phyloP scores from a whole-genome alignment of 2,888 invertebrate species.

The Heteromyza rotundicornis region DNA sequence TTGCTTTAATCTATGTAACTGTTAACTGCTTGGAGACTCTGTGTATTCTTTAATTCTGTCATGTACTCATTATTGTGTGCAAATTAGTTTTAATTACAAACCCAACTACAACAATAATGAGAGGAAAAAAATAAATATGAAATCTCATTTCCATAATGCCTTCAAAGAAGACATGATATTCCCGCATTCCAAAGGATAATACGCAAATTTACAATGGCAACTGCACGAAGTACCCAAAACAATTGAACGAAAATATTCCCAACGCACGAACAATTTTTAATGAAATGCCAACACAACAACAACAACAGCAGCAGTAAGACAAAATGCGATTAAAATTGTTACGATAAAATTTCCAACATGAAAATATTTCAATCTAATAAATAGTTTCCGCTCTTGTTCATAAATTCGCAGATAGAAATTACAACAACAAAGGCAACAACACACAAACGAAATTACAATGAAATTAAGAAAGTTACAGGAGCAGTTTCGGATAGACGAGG shows the following conservation, averaged over 20 bases:
- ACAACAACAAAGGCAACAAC: slow-evolving; percentile 39
- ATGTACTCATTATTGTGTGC: not conserved
- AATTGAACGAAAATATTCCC: not conserved
- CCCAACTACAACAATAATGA: too few relatives aligned
- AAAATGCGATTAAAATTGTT: slow-evolving; percentile 55
- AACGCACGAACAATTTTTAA: slow-evolving; percentile 53
- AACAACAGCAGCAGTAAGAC: slow-evolving; percentile 4
- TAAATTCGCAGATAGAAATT: slow-evolving; percentile 54
- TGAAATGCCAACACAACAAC: slow-evolving; percentile 37
- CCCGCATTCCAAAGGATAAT: not conserved
- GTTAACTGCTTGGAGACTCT: too few relatives aligned
- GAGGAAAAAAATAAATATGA: too few relatives aligned
- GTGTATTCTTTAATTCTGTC: too few relatives aligned
- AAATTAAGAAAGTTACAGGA: slow-evolving; percentile 47
- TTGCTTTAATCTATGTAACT: too few relatives aligned
- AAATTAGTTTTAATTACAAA: not conserved
- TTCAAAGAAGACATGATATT: too few relatives aligned
- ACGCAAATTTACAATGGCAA: not conserved
- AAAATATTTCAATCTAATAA: slow-evolving; percentile 48
- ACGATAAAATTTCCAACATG: slow-evolving; percentile 47
- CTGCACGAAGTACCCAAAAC: not conserved
- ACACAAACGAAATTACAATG: slow-evolving; percentile 48
- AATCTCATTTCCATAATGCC: too few relatives aligned
- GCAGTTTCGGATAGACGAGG: not conserved
- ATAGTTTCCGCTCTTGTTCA: slow-evolving; percentile 43